Base-by-base conservation (phyloP, 2,797 vertebrate genomes). In the Oreochromis grahami region DNA sequence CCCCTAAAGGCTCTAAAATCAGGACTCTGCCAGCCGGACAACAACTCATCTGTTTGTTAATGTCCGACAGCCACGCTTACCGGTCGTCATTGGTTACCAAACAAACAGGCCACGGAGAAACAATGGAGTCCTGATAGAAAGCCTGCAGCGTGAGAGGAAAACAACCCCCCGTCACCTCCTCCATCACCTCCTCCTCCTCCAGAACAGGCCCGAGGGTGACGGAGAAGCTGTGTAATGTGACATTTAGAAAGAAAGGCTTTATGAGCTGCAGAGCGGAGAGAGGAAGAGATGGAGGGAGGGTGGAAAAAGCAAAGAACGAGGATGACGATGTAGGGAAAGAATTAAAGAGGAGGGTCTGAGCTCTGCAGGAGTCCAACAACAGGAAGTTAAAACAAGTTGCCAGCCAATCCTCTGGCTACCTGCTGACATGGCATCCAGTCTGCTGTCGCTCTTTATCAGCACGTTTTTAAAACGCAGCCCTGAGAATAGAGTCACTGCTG, bases 31-130 rank as follows among this genome's bases (percentile, higher is more conserved):
- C 83, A 76, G 80, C 68, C 8, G 13, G 50, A 84, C 84, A 86
- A 83, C 76, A 58, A 65, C 74, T 26, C 17, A 51, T 79, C 78
- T 79, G 83, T 70, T 79, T 5, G 6, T n/a, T 79, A 53, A 43
- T 41, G 4, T 29, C 72, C 52, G 32, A 50, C 41, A 72, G 53
- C 60, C 51, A 29, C 36, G 6, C 51, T 78, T 24, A 9, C 58
- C 5, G 4, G 87, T 92, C 19, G 70, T 85, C 85, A 79, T 21
- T 2, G 63, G 89, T 85, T 77, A 91, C 88, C 86, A 91, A 91
- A 90, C 88, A 89, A 86, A 85, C 82, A 89, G 13, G 45, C 58
- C 50, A 78, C 76, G 24, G 51, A 81, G 56, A 65, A 85, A 87
- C 88, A 89, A 90, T 79, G 24, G 32, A 60, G 78, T 53, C 41